These are phyloP conservation scores for Zeus faber DNA, from an alignment of 2,113 vertebrate genomes.

Conservation along the genomic window DNA sequence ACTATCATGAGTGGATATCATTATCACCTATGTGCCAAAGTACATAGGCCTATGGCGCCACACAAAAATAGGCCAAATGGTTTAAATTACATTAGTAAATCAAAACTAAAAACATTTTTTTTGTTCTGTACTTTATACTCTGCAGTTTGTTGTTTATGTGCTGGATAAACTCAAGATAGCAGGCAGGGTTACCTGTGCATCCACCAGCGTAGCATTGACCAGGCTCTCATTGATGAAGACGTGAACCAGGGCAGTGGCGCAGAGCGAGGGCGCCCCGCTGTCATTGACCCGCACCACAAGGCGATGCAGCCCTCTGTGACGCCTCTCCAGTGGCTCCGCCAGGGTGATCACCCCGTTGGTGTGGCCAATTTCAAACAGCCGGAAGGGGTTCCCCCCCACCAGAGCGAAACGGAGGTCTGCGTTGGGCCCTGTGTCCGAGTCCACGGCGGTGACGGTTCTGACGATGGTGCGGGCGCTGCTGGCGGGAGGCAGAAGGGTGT, in stretches of 20 bases:
- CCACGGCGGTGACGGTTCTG: conserved; percentile 82
- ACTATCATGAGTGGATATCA: conserved; percentile 30
- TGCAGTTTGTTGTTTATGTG: too few species aligned
- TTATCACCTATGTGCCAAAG: conserved; percentile 25
- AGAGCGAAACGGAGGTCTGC: conserved; percentile 89
- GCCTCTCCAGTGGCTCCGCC: conserved; percentile 87
- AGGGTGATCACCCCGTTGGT: conserved; percentile 91
- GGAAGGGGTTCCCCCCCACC: conserved; percentile 91
- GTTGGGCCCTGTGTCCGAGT: conserved; percentile 87
- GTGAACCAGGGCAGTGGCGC: conserved; percentile 88
- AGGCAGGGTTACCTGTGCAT: conserved; percentile 80
- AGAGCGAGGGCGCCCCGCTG: conserved; percentile 88
- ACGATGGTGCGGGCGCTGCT: conserved; percentile 88
- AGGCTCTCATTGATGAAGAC: conserved; percentile 95
- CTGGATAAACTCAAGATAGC: not conserved
- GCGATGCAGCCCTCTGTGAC: conserved; percentile 91
- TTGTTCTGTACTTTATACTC: too few species aligned
- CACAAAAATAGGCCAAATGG: conserved; percentile 1
- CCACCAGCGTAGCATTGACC: conserved; percentile 87
- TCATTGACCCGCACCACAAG: conserved; percentile 93
- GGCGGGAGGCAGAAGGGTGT: conserved; percentile 86
- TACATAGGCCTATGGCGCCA: conserved; percentile 6
- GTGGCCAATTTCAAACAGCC: conserved; percentile 89
- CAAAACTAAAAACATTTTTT: too few species aligned
- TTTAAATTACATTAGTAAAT: conserved; percentile 3